A percentile compares a stretch with the other conserved stretches of the same genome.
phyloP scores from a whole-genome alignment of 2,888 invertebrate species.

The Zonitis immaculata region DNA sequence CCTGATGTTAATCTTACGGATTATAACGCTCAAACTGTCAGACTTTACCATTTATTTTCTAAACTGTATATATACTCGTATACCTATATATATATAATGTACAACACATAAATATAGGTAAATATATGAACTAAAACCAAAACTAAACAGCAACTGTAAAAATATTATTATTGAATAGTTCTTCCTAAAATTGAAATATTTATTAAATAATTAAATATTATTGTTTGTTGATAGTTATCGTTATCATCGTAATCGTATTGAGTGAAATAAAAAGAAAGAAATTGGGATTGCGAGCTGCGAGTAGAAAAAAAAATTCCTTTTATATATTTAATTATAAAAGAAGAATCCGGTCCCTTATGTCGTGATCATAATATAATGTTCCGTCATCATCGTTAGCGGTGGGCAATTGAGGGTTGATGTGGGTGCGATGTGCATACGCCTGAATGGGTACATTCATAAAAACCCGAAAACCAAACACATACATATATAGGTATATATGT shows the following conservation, averaged over 20 bases:
- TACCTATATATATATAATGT: no score
- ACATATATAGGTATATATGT: not conserved
- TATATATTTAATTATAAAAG: conserved; percentile 15
- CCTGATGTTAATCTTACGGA: conserved; percentile 20
- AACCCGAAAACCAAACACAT: not conserved
- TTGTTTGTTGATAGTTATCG: not conserved
- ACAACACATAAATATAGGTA: not conserved
- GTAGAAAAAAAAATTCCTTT: conserved; percentile 2
- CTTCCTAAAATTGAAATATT: no score
- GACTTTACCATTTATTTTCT: conserved; percentile 2
- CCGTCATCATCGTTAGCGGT: conserved; percentile 16
- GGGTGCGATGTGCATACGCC: conserved; percentile 45
- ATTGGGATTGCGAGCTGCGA: no score
- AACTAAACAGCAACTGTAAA: not conserved
- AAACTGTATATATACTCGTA: no score
- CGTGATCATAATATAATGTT: conserved; percentile 6
- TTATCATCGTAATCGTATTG: no score
- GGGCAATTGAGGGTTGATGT: conserved; percentile 32
- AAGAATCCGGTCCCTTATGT: conserved; percentile 15
- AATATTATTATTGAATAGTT: no score
- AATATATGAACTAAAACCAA: not conserved
- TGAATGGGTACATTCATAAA: conserved; percentile 37
- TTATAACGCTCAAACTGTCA: conserved; percentile 24
- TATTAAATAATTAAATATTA: no score
- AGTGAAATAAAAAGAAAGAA: no score